Percentiles rank a stretch among this genome's conserved stretches.
Evolutionary conservation across 2,888 invertebrate species (phyloP).

Genomic region (Sericinus montela): DNA sequence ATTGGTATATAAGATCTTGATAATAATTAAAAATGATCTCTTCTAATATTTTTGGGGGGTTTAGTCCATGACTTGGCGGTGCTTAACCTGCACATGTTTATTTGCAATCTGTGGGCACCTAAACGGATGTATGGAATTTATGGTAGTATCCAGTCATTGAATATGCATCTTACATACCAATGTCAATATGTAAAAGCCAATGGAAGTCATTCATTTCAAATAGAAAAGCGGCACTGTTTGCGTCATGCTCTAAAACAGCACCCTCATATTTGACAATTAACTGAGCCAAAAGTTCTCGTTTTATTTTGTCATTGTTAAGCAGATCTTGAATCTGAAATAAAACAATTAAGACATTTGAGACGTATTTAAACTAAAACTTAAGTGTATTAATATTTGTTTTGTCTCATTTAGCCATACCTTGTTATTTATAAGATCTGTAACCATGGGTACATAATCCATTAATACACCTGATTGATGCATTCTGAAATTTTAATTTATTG

Average conservation of each 20-base stretch:
- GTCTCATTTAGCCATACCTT: slow-evolving; percentile 45
- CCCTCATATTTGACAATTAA: slow-evolving; percentile 73
- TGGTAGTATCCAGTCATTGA: too few species aligned
- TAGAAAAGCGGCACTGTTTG: slow-evolving; percentile 75
- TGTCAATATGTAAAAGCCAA: slow-evolving; percentile 79
- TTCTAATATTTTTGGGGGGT: too few species aligned
- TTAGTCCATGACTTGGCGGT: too few species aligned
- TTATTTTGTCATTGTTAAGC: slow-evolving; percentile 64
- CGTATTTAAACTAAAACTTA: too few species aligned
- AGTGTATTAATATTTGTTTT: too few species aligned
- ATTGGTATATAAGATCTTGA: too few species aligned
- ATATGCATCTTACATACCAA: slow-evolving; percentile 70
- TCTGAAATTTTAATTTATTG: slow-evolving; percentile 37
- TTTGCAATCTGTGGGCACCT: too few species aligned
- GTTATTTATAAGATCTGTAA: slow-evolving; percentile 72
- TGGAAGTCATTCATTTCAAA: slow-evolving; percentile 82
- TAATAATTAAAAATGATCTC: too few species aligned
- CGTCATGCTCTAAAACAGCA: slow-evolving; percentile 67
- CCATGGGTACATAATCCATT: slow-evolving; percentile 78
- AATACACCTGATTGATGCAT: slow-evolving; percentile 75
- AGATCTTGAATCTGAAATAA: slow-evolving; percentile 56
- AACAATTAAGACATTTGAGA: too few species aligned
- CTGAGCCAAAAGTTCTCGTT: slow-evolving; percentile 64
- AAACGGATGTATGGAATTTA: too few species aligned
- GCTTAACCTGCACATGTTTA: too few species aligned